Percentiles rank a stretch among this genome's conserved stretches.
Conservation (phyloP, 1,140 invertebrate species). For the Episyrphus balteatus region DNA sequence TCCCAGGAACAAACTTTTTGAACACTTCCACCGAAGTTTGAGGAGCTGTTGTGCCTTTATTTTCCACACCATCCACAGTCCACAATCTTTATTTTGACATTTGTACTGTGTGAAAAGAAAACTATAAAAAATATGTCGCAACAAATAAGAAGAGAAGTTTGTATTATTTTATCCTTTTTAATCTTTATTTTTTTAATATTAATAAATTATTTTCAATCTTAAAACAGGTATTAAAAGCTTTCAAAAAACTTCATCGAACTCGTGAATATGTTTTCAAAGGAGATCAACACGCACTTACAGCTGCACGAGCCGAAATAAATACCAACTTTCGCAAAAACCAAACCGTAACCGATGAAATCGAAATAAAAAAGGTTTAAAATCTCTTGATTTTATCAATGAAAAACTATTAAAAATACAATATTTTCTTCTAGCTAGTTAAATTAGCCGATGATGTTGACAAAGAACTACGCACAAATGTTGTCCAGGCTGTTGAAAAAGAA, state of each 20-base stretch:
- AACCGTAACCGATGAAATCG: conserved; percentile 16
- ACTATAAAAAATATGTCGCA: background rate
- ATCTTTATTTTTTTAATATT: too few species aligned
- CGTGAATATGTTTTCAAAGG: conserved; percentile 25
- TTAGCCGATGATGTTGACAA: conserved; percentile 25
- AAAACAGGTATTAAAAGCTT: conserved; percentile 23
- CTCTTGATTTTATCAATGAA: background rate
- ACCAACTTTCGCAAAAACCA: conserved; percentile 24
- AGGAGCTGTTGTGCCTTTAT: too few species aligned
- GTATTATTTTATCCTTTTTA: background rate
- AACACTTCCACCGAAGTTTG: too few species aligned
- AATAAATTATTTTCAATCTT: too few species aligned
- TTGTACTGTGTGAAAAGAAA: background rate
- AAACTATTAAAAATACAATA: background rate
- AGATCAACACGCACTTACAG: conserved; percentile 16
- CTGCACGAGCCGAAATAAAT: conserved; percentile 24
- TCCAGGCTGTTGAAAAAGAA: conserved; percentile 22
- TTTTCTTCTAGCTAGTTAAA: conserved; percentile 21
- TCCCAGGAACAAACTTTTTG: too few species aligned
- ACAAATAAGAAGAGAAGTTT: background rate
- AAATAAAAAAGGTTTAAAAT: conserved; percentile 23
- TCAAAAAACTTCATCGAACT: conserved; percentile 31
- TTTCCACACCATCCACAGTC: too few species aligned
- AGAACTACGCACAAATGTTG: conserved; percentile 31
- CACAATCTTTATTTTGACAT: background rate